A percentile compares a stretch with the other conserved stretches of the same genome.
Conservation (phyloP, 2,797 vertebrate species). For the Cottoperca gobio region DNA sequence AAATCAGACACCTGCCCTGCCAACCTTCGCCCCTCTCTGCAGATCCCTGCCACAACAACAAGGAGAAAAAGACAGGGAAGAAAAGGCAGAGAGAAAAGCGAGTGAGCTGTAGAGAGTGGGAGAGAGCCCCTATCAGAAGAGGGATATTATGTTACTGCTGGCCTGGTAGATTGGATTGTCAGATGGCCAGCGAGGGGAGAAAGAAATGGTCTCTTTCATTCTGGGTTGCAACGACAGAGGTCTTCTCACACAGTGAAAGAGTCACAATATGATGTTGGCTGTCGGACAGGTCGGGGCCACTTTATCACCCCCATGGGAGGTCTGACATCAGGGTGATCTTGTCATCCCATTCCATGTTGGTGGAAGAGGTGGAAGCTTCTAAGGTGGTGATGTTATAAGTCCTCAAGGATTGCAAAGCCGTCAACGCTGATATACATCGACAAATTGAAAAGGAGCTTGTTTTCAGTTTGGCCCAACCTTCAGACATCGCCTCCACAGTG, state of each 20-base stretch:
- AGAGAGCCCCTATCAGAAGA: constrained; percentile 80
- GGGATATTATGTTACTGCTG: constrained; percentile 84
- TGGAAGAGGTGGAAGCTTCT: not conserved
- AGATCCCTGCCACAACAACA: constrained; percentile 72
- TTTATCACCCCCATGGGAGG: constrained; percentile 77
- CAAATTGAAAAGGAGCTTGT: constrained; percentile 25
- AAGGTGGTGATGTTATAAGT: constrained; percentile 26
- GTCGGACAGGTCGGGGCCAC: constrained; percentile 65
- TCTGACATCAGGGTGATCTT: constrained; percentile 60
- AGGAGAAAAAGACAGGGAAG: constrained; percentile 64
- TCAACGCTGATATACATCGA: constrained; percentile 32
- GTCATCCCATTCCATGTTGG: constrained; percentile 32
- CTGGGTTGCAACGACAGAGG: constrained; percentile 74
- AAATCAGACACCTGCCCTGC: constrained; percentile 93
- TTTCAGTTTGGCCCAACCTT: constrained; percentile 11
- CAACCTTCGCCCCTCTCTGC: constrained; percentile 86
- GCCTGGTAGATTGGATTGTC: constrained; percentile 85
- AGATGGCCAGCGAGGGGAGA: constrained; percentile 77
- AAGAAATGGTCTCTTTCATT: constrained; percentile 89
- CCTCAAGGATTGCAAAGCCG: constrained; percentile 28
- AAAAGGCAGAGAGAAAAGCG: constrained; percentile 57
- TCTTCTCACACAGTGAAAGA: constrained; percentile 84
- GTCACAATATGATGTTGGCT: constrained; percentile 74
- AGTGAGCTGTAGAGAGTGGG: constrained; percentile 61
- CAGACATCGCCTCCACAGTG: constrained; percentile 31